phyloP scores from a whole-genome alignment of 2,797 vertebrate species.

The Trichosurus vulpecula region DNA sequence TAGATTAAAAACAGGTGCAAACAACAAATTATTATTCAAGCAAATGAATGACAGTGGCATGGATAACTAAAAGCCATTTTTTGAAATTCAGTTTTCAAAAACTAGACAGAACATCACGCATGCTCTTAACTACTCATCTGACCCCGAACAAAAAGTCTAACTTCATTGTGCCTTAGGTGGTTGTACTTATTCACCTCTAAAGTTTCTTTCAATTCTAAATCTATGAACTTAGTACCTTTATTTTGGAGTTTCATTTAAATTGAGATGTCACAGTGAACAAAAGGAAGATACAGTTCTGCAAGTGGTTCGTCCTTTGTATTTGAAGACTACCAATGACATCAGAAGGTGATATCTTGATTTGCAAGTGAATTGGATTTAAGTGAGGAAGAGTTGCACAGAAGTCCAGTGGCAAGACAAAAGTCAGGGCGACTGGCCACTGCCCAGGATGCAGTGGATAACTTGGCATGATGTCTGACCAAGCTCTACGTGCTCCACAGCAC shows the following conservation, averaged over 20 bases:
- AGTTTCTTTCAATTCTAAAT: not conserved
- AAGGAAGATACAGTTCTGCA: not conserved
- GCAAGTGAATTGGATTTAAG: not conserved
- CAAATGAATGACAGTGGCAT: not conserved
- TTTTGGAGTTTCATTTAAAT: slow-evolving; percentile 42
- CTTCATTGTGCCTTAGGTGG: not conserved
- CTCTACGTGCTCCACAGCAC: not conserved
- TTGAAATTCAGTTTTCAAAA: not conserved
- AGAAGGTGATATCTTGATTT: not conserved
- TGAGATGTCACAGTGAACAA: slow-evolving; percentile 11
- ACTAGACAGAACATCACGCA: too few species aligned
- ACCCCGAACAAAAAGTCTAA: not conserved
- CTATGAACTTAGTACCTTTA: not conserved
- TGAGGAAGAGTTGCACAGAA: not conserved
- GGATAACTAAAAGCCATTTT: not conserved
- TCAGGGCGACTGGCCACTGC: not conserved
- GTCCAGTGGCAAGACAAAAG: not conserved
- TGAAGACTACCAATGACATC: not conserved
- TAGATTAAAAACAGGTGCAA: not conserved
- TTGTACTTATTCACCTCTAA: not conserved
- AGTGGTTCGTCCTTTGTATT: not conserved
- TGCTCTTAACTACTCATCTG: not conserved
- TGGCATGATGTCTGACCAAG: not conserved
- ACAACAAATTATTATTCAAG: not conserved
- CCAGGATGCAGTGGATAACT: not conserved